phyloP scores from a whole-genome alignment of 2,113 vertebrate genomes.

The Lagopus leucura region DNA sequence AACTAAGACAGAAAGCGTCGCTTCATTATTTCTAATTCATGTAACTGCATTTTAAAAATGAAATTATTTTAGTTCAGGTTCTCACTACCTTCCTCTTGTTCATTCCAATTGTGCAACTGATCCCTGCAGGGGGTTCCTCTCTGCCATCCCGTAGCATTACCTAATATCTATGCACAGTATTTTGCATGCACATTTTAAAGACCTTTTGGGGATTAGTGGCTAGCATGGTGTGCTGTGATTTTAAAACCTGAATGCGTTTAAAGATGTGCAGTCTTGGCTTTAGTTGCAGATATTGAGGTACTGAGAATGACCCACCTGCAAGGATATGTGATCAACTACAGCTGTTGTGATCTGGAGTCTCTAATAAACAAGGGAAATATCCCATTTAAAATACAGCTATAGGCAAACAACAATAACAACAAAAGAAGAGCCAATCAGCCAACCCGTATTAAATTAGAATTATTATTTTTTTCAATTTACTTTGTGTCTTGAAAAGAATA shows the following conservation, averaged over 20 bases:
- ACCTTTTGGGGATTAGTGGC: background rate
- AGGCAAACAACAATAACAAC: background rate
- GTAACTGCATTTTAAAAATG: background rate
- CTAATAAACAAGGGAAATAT: background rate
- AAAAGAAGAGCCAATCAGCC: background rate
- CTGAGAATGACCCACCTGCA: background rate
- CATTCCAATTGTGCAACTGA: background rate
- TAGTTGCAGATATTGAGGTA: background rate
- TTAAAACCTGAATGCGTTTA: background rate
- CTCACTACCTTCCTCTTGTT: background rate
- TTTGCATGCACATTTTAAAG: background rate
- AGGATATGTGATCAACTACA: background rate
- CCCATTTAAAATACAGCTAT: background rate
- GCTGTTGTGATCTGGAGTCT: background rate
- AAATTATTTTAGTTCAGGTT: background rate
- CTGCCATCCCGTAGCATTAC: background rate
- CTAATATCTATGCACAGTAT: background rate
- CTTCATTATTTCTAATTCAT: background rate
- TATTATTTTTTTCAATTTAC: background rate
- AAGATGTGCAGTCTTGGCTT: background rate
- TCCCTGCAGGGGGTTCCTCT: background rate
- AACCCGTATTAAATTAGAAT: background rate
- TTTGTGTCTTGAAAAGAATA: background rate
- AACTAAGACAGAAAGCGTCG: background rate
- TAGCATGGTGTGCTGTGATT: background rate